Base-by-base conservation (phyloP, 2,888 invertebrate species). In the Agriotes lineatus region DNA sequence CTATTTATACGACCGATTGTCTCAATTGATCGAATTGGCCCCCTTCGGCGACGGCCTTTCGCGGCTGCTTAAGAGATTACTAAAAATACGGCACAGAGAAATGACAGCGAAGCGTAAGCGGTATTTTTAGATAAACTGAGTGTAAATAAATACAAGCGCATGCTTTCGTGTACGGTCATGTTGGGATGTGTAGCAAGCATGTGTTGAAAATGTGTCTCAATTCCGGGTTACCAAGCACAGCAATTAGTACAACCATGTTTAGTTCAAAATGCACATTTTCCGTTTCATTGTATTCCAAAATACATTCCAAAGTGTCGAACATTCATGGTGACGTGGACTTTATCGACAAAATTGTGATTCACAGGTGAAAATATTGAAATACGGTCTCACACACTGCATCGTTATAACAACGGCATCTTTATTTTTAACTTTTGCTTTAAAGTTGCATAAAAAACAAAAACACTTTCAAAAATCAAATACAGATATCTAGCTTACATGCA, bases 241-340 rank as follows among this genome's bases (percentile, higher is more conserved):
- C 69, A 69, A 69, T 69, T 66, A 69, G 69, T 69, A 69, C 66
- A 63, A 64, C 45, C 39, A 62, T 44, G 7, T 59, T 30, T 22
- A 14, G 48, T 56, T 44, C 22, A 33, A 59, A 60, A 66, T 60
- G 66, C 66, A 52, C 19, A 44, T 54, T 12, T 60, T 2, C 6
- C 9, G 19, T 18, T 42, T 16, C 16, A 18, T 3, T 48, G 10
- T 48, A n/a, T 10, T 22, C 48, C 18, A 48, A 42, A 42, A 14
- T 42, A 9, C 14, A 16, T 6, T 1, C 35, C 61, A 61, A 35
- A 48, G 35, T 9, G 44, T 44, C 16, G 22, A 30, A 56, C 37
- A 56, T 37, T 33, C 35, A 56, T 56, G 35, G 37, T 58, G 58
- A 44, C 39, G 44, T 58, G 44, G 25, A 44, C 18, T 30, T 25